Evolutionary conservation across 64 coral and sea anemone genomes (phyloP).

Genomic region (Actinia equina): DNA sequence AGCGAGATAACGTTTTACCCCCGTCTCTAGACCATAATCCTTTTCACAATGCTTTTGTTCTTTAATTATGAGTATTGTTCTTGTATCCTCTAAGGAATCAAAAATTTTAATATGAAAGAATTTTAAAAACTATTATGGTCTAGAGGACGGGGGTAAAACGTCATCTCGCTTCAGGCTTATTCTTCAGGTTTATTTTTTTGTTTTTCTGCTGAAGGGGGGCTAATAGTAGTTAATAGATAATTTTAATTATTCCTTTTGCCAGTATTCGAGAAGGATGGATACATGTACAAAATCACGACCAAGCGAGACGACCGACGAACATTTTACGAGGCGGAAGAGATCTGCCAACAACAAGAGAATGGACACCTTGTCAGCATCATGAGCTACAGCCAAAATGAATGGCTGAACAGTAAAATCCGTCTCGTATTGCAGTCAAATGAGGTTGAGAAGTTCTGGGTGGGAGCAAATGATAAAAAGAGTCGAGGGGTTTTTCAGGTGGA

Average conservation of each 20-base stretch:
- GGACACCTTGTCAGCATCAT: not conserved
- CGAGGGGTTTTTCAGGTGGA: not conserved
- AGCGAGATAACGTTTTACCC: too few species aligned
- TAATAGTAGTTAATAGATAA: too few species aligned
- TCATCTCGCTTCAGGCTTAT: too few species aligned
- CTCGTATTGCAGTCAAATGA: not conserved
- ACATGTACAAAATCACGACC: not conserved
- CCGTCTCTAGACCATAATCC: too few species aligned
- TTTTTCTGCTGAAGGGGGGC: too few species aligned
- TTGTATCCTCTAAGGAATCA: too few species aligned
- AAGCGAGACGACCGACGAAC: not conserved
- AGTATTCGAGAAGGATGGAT: slow-evolving; percentile 4
- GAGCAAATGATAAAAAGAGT: not conserved
- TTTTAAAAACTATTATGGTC: too few species aligned
- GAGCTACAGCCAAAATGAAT: not conserved
- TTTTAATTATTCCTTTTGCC: not conserved
- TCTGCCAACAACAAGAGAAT: not conserved
- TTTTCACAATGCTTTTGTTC: too few species aligned
- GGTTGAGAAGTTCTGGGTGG: not conserved
- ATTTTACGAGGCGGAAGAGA: slow-evolving; percentile 14
- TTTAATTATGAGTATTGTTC: too few species aligned
- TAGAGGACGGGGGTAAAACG: too few species aligned
- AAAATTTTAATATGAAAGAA: too few species aligned
- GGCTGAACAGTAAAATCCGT: not conserved
- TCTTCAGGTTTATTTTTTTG: too few species aligned